These are phyloP conservation scores for Listronotus bonariensis DNA, from an alignment of 1,140 invertebrate species.

Conservation along the genomic window DNA sequence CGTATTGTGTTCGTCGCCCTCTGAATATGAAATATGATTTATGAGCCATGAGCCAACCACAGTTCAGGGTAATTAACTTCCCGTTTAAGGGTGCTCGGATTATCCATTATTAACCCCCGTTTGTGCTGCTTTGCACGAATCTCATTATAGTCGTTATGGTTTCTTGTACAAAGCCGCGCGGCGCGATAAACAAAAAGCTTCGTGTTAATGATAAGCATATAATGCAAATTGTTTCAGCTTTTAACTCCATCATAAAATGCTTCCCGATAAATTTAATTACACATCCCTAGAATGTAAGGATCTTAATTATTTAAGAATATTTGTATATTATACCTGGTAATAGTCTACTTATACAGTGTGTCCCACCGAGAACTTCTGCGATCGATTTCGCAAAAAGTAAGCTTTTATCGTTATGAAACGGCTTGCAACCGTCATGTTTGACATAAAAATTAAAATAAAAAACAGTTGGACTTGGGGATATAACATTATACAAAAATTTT, in stretches of 20 bases:
- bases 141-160: constrained; percentile 14
- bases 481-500: too few species aligned
- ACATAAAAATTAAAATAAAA: too few species aligned
- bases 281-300: too few species aligned
- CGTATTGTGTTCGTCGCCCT: constrained; percentile 3
- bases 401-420: too few species aligned
- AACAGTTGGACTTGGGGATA: too few species aligned
- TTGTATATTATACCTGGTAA: too few species aligned
- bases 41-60: constrained; percentile 47
- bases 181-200: constrained; percentile 29
- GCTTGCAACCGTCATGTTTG: too few species aligned
- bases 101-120: constrained; percentile 45
- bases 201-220: constrained; percentile 33
- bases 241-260: not conserved
- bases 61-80: constrained; percentile 50
- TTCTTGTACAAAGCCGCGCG: constrained; percentile 15
- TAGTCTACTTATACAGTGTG: too few species aligned
- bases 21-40: constrained; percentile 2
- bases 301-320: too few species aligned
- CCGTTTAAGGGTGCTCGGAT: constrained; percentile 43
- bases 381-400: too few species aligned
- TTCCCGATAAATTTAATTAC: too few species aligned
- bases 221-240: constrained; percentile 35
- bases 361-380: too few species aligned
- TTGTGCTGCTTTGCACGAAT: constrained; percentile 15